phyloP scores from a whole-genome alignment of 2,888 invertebrate species.

The Melolontha melolontha region DNA sequence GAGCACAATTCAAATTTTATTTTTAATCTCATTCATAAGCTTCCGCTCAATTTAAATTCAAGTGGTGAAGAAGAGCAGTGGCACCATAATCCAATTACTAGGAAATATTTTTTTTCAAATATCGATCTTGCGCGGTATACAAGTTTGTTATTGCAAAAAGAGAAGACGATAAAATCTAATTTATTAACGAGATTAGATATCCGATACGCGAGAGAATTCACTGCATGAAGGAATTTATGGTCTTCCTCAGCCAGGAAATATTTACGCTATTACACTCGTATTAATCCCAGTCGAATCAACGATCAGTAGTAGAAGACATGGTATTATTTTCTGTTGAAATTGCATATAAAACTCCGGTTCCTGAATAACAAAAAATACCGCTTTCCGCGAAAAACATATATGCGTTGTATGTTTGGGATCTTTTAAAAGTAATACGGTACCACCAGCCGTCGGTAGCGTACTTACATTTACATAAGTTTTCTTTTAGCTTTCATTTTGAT shows the following conservation, averaged over 20 bases:
- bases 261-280: conserved; percentile 21
- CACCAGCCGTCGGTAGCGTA: background rate
- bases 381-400: conserved; percentile 7
- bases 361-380: background rate
- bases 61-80: too few species aligned
- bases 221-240: conserved; percentile 23
- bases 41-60: too few species aligned
- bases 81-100: conserved; percentile 4
- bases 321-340: conserved; percentile 21
- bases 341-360: conserved; percentile 9
- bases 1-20: too few species aligned
- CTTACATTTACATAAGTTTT: conserved; percentile 20
- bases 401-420: conserved; percentile 1
- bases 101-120: conserved; percentile 7
- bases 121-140: conserved; percentile 1
- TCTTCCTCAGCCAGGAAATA: conserved; percentile 24
- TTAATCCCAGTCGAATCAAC: conserved; percentile 32
- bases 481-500: background rate
- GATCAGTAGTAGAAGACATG: conserved; percentile 1
- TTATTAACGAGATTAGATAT: conserved; percentile 37
- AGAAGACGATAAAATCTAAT: conserved; percentile 26
- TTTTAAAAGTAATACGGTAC: background rate
- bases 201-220: conserved; percentile 30
- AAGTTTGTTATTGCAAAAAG: conserved; percentile 8
- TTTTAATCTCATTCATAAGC: too few species aligned